Conservation (phyloP, 2,888 invertebrate genomes). For the Nephrotoma flavescens region DNA sequence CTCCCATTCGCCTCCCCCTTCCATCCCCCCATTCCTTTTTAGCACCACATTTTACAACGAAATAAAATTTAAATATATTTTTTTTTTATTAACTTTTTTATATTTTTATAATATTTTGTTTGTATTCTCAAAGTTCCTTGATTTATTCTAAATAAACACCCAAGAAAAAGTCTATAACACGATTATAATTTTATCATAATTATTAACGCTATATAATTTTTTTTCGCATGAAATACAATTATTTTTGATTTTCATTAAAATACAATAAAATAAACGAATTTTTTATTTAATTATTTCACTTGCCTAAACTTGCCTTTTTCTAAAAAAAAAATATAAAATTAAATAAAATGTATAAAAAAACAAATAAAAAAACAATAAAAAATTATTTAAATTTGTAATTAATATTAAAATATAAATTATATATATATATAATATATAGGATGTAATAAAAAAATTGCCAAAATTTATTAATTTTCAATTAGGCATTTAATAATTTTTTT, state of each 20-base stretch:
- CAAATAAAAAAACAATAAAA: not conserved
- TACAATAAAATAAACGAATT: not conserved
- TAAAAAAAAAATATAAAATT: not conserved
- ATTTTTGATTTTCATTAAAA: not conserved
- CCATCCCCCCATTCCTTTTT: not conserved
- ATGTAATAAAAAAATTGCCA: not conserved
- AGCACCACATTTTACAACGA: not conserved
- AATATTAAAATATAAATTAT: not conserved
- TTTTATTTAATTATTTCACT: not conserved
- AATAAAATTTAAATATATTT: not conserved
- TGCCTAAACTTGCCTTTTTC: not conserved
- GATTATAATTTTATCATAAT: not conserved
- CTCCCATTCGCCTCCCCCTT: not conserved
- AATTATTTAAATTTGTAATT: not conserved
- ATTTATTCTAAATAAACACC: not conserved
- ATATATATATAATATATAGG: not conserved
- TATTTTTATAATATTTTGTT: not conserved
- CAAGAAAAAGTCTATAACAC: not conserved
- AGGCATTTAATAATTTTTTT: not conserved
- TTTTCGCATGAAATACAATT: not conserved
- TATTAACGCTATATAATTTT: not conserved
- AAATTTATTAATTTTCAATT: not conserved
- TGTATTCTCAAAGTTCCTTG: not conserved
- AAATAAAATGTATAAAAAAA: not conserved
- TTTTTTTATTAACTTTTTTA: not conserved